Evolutionary conservation across 2,113 vertebrate species (phyloP).

Genomic region (Rhinogobius similis): DNA sequence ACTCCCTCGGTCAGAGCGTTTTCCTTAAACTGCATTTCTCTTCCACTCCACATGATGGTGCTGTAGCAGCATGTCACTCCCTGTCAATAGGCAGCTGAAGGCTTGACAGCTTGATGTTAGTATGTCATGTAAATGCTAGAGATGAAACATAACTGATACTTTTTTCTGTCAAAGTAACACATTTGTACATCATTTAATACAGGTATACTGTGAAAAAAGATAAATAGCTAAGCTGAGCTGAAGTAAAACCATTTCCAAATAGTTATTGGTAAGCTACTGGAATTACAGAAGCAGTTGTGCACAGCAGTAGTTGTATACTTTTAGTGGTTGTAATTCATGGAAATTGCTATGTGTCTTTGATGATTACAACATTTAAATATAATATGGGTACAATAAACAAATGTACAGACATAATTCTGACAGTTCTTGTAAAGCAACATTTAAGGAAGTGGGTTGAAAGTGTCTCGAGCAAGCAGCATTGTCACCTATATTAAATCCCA

Average conservation of each 20-base stretch:
- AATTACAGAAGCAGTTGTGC: background rate
- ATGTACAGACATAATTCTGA: conserved; percentile 20
- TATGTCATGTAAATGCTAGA: conserved; percentile 16
- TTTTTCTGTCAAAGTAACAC: conserved; percentile 2
- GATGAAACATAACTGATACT: conserved; percentile 20
- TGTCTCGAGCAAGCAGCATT: conserved; percentile 3
- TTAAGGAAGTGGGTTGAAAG: conserved; percentile 11
- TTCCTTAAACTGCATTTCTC: conserved; percentile 22
- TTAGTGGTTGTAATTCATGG: conserved; percentile 6
- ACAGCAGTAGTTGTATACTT: too few relatives aligned
- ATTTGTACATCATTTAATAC: background rate
- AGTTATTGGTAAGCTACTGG: background rate
- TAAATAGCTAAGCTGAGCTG: background rate
- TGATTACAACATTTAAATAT: conserved; percentile 22
- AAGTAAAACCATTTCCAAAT: background rate
- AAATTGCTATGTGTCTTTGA: conserved; percentile 13
- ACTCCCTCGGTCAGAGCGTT: conserved; percentile 13
- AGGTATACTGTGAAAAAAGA: background rate
- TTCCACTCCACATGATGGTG: conserved; percentile 73
- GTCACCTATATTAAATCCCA: conserved; percentile 36
- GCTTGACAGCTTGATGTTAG: background rate
- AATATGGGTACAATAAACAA: conserved; percentile 12
- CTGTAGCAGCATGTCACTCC: conserved; percentile 67
- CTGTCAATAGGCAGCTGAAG: conserved; percentile 21
- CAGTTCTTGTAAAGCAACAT: conserved; percentile 12